Evolutionary conservation across 64 coral and sea anemone species (phyloP).

Genomic region (Stichodactyla mertensii): DNA sequence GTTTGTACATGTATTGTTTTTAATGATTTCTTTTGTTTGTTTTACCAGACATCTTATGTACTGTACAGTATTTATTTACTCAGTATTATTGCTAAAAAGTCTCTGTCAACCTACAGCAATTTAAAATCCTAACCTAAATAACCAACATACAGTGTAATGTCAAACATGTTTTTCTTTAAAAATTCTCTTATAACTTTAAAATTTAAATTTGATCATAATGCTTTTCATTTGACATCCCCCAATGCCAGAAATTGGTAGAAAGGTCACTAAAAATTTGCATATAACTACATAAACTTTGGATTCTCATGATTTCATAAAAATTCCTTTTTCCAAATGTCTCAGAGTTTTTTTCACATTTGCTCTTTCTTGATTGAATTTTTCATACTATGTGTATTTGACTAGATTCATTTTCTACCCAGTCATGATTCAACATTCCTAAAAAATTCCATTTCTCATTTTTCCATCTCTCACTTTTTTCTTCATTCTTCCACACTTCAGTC

Average conservation of each 20-base stretch:
- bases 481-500: background rate
- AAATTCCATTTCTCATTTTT: background rate
- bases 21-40: background rate
- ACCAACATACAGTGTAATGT: background rate
- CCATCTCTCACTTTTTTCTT: background rate
- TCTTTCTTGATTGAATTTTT: background rate
- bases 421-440: background rate
- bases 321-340: background rate
- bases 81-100: background rate
- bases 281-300: background rate
- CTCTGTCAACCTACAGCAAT: background rate
- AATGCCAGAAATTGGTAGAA: too few relatives aligned
- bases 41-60: background rate
- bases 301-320: background rate
- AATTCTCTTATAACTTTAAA: background rate
- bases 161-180: background rate
- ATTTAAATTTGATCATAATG: background rate
- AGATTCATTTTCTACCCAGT: background rate
- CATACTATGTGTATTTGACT: background rate
- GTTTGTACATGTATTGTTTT: background rate
- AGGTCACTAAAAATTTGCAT: background rate
- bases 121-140: background rate
- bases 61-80: background rate
- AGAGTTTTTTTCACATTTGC: background rate
- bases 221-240: too few relatives aligned